Evolutionary conservation across 2,888 invertebrate genomes (phyloP), one percentile per base, ranked within the genome.

Genomic region (Acronicta aceris): DNA sequence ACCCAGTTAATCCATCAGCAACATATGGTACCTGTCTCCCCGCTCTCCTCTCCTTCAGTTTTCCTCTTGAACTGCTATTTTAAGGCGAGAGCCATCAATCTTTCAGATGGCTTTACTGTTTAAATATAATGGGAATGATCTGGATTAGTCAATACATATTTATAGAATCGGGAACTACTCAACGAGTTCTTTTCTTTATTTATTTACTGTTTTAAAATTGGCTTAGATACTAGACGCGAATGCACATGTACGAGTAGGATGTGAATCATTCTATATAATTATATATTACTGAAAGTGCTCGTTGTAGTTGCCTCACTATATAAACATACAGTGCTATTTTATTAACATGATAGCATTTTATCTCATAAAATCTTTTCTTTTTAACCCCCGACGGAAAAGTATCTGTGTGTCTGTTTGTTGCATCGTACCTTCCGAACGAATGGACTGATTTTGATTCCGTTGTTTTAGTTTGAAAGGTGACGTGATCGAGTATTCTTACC

Each of bases 21-120:
- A 82, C 93, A 93, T 88, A 91, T 93, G 93, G 91, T 81, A 82
- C 89, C 84, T 78, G 75, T 77, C 51, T 65, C 59, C 78, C 77
- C 74, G 40, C 74, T 61, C 71, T 49, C 65, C 69, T 63, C 68
- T 62, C 36, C 59, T 82, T 71, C 72, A 69, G 79, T 82, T 79
- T 83, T 79, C 82, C 84, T 83, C 79, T 76, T 71, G 68, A 73
- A 76, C 72, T 82, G 85, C 87, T 92, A 93, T 93, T 93, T 93
- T 89, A 76, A 86, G 85, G 82, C 80, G 81, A 79, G 83, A 85
- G 80, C 83, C 90, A 91, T 94, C 88, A 93, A 93, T 94, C 93
- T 91, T 89, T 93, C 90, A 91, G 86, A 87, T 85, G 88, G 86
- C 84, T 89, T 87, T 85, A 88, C 79, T 83, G 85, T 85, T 84